phyloP scores from a whole-genome alignment of 2,888 invertebrate species.

The Lepidochitona cinerea region DNA sequence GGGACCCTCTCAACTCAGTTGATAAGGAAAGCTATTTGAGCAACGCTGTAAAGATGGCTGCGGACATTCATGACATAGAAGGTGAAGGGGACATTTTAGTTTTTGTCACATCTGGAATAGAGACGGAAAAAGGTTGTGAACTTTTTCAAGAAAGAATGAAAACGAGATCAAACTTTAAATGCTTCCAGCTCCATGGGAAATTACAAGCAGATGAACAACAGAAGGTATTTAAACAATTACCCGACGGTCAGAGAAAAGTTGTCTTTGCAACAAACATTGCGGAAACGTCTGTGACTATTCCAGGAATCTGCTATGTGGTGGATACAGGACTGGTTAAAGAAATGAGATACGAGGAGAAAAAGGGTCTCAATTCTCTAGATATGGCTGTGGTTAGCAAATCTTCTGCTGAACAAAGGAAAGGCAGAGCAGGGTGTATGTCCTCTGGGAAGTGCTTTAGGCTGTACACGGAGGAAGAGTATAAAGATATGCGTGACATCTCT shows the following conservation, averaged over 20 bases:
- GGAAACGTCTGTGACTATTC: slow-evolving; percentile 71
- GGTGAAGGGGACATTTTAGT: slow-evolving; percentile 68
- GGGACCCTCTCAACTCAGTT: slow-evolving; percentile 28
- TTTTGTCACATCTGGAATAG: slow-evolving; percentile 67
- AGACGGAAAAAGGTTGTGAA: slow-evolving; percentile 61
- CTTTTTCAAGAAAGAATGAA: slow-evolving; percentile 5
- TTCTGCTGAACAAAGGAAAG: slow-evolving; percentile 70
- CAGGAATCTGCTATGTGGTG: slow-evolving; percentile 69
- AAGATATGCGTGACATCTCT: slow-evolving; percentile 50
- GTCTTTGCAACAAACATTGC: slow-evolving; percentile 71
- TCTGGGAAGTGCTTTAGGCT: slow-evolving; percentile 68
- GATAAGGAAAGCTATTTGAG: slow-evolving; percentile 36
- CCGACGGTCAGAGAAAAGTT: slow-evolving; percentile 58
- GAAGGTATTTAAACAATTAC: slow-evolving; percentile 52
- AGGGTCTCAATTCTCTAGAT: slow-evolving; percentile 56
- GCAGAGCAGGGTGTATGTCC: slow-evolving; percentile 69
- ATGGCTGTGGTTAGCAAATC: slow-evolving; percentile 59
- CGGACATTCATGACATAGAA: slow-evolving; percentile 50
- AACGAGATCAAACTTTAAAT: slow-evolving; percentile 31
- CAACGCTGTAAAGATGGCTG: slow-evolving; percentile 17
- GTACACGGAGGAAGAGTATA: slow-evolving; percentile 61
- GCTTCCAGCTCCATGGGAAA: slow-evolving; percentile 46
- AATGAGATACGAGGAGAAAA: slow-evolving; percentile 61
- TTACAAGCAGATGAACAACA: slow-evolving; percentile 64
- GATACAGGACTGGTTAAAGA: slow-evolving; percentile 70